Percentiles rank a stretch among this genome's conserved stretches.
Evolutionary conservation across 2,797 vertebrate genomes (phyloP).

Genomic region (Cynopterus sphinx): DNA sequence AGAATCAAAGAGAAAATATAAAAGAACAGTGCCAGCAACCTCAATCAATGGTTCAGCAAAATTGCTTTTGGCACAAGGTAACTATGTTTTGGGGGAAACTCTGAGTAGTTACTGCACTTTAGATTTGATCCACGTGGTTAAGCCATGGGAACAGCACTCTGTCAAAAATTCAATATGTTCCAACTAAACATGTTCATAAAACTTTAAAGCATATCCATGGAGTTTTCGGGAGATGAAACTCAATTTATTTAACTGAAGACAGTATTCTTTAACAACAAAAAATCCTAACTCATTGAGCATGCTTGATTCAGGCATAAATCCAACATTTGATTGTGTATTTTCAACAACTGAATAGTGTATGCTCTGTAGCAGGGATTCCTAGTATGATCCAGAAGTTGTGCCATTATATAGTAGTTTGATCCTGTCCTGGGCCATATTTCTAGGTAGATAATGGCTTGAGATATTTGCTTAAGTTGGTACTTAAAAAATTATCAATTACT

Average conservation of each 20-base stretch:
- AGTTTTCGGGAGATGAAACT: background rate
- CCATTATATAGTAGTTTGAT: background rate
- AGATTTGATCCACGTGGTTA: background rate
- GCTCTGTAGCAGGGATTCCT: background rate
- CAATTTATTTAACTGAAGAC: background rate
- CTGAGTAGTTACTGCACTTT: background rate
- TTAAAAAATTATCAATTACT: background rate
- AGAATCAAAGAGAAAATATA: background rate
- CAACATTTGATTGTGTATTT: background rate
- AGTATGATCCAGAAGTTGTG: background rate
- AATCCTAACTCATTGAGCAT: background rate
- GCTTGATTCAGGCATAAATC: background rate
- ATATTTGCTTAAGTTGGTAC: background rate
- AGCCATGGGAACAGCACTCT: background rate
- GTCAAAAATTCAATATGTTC: background rate
- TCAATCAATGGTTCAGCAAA: background rate
- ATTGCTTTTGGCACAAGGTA: background rate
- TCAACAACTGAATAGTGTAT: background rate
- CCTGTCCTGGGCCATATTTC: background rate
- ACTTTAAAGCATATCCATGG: background rate
- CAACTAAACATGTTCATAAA: too few relatives aligned
- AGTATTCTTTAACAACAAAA: background rate
- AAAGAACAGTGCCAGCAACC: background rate
- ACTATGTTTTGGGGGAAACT: background rate
- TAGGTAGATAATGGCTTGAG: background rate